These are phyloP conservation scores for Bacillus rossius DNA, from an alignment of 1,140 invertebrate species.

Conservation along the genomic window DNA sequence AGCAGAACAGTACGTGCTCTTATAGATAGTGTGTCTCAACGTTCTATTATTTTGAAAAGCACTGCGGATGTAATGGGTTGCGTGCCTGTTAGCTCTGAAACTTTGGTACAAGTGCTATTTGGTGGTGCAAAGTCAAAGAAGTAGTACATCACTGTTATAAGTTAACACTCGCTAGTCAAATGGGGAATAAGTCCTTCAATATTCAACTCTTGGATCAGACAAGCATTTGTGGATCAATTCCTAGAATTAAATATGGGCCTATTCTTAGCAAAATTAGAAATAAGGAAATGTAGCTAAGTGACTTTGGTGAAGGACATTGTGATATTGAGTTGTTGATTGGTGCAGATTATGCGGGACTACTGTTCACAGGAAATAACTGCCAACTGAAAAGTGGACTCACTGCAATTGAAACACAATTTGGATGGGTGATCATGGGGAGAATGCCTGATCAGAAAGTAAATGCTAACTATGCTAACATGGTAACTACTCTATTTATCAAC, in stretches of 20 bases:
- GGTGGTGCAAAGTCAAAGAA: neutral
- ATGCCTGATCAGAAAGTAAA: slow-evolving; percentile 12
- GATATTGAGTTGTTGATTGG: slow-evolving; percentile 28
- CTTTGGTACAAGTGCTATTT: neutral
- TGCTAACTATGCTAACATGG: slow-evolving; percentile 22
- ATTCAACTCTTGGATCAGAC: slow-evolving; percentile 10
- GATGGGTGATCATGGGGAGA: slow-evolving; percentile 36
- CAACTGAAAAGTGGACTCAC: slow-evolving; percentile 28
- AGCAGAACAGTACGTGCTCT: neutral
- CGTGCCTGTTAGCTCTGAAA: neutral
- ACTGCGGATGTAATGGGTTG: neutral
- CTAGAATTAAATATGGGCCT: neutral
- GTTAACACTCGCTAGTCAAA: neutral
- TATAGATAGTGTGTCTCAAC: slow-evolving; percentile 19
- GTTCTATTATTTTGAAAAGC: neutral
- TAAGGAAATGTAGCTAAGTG: slow-evolving; percentile 19
- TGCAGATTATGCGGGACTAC: slow-evolving; percentile 31
- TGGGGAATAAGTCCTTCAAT: neutral
- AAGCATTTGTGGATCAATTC: slow-evolving; percentile 6
- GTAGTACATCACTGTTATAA: slow-evolving; percentile 8
- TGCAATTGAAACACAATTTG: slow-evolving; percentile 34
- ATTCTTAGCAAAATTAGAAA: slow-evolving; percentile 11
- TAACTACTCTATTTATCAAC: slow-evolving; percentile 21
- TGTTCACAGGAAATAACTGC: slow-evolving; percentile 28
- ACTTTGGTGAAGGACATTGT: neutral